These are phyloP conservation scores for Vipera ursinii DNA, from an alignment of 2,797 vertebrate genomes.

Conservation along the genomic window DNA sequence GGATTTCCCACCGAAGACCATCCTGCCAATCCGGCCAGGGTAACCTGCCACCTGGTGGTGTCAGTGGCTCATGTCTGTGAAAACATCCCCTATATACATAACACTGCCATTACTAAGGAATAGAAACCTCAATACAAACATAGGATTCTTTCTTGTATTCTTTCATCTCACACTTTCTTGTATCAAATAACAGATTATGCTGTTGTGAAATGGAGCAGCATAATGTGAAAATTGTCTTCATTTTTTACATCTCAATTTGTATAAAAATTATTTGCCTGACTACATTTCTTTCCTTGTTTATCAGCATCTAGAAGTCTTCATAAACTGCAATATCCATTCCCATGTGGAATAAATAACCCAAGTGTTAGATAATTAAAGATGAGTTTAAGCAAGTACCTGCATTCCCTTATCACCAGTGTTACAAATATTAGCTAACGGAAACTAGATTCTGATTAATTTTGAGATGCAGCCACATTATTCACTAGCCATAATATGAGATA, in stretches of 20 bases:
- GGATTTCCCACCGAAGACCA: too few species aligned
- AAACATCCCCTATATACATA: too few species aligned
- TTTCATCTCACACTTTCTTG: background rate
- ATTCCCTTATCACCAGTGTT: background rate
- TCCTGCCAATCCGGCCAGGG: too few species aligned
- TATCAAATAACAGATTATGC: background rate
- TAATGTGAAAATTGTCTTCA: constrained; percentile 4
- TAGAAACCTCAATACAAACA: background rate
- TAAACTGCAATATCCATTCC: background rate
- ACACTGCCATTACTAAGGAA: background rate
- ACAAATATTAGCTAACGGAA: background rate
- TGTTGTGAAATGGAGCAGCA: constrained; percentile 7
- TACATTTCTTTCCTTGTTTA: background rate
- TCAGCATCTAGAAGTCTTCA: background rate
- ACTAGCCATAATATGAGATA: background rate
- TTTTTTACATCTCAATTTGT: background rate
- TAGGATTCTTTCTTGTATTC: background rate
- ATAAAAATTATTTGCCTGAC: constrained; percentile 7
- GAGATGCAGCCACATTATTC: background rate
- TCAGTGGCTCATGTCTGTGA: too few species aligned
- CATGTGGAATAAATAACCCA: background rate
- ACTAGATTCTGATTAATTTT: background rate
- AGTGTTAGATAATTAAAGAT: background rate
- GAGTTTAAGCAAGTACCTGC: background rate
- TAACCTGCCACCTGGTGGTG: too few species aligned